A percentile compares a stretch with the other conserved stretches of the same genome.
phyloP scores from a whole-genome alignment of 2,113 vertebrate species.

The Amphiprion ocellaris region DNA sequence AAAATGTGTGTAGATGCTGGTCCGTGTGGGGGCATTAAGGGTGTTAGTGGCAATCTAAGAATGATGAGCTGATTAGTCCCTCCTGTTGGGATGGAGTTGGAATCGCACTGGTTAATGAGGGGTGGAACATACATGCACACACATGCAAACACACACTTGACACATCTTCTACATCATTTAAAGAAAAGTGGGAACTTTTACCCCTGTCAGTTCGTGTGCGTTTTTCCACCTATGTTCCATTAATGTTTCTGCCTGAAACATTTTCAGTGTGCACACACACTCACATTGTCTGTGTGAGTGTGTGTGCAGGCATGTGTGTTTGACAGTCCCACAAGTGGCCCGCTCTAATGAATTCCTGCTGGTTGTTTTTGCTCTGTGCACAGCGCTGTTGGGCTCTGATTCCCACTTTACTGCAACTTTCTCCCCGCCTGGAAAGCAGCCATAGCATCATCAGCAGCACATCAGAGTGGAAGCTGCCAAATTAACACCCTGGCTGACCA shows the following conservation, averaged over 20 bases:
- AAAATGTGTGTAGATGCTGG: background rate
- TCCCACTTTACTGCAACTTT: slow-evolving; percentile 33
- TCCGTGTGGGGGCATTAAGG: slow-evolving; percentile 14
- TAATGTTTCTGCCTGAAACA: background rate
- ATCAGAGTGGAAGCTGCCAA: slow-evolving; percentile 47
- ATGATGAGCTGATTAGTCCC: slow-evolving; percentile 63
- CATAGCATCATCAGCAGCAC: slow-evolving; percentile 32
- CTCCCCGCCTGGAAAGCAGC: slow-evolving; percentile 46
- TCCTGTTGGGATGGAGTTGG: slow-evolving; percentile 36
- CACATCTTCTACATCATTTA: background rate
- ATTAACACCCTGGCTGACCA: slow-evolving; percentile 30
- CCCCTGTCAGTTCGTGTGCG: background rate
- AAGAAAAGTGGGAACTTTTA: background rate
- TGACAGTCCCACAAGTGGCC: slow-evolving; percentile 20
- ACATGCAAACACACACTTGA: background rate
- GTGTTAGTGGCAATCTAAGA: slow-evolving; percentile 50
- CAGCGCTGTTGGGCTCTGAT: slow-evolving; percentile 42
- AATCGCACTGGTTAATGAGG: slow-evolving; percentile 34
- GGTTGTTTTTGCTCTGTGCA: slow-evolving; percentile 39
- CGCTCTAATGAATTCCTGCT: slow-evolving; percentile 48
- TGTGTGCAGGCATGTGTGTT: slow-evolving; percentile 16
- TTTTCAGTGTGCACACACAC: too few species aligned
- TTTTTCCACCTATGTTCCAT: slow-evolving; percentile 18
- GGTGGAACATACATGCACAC: slow-evolving; percentile 2
- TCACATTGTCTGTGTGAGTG: background rate